These are phyloP conservation scores for Mormoops blainvillei DNA, from an alignment of 2,113 vertebrate genomes.

Conservation along the genomic window DNA sequence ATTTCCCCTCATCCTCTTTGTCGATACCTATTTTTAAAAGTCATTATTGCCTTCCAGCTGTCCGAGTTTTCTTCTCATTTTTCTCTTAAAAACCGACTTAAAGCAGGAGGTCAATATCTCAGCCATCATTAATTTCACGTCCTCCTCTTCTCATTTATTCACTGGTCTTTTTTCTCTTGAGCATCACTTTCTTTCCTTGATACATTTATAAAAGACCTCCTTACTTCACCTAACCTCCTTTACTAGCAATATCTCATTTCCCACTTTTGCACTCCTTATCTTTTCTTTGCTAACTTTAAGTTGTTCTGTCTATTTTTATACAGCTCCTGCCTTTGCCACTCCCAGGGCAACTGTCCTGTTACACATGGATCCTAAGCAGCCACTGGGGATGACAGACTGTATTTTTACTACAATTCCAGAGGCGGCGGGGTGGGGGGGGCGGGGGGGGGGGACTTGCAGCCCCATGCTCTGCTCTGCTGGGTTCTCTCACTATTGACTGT, in stretches of 20 bases:
- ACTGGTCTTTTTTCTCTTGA: slow-evolving; percentile 42
- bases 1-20: slow-evolving; percentile 47
- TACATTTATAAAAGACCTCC: slow-evolving; percentile 63
- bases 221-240: slow-evolving; percentile 56
- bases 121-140: slow-evolving; percentile 63
- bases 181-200: slow-evolving; percentile 31
- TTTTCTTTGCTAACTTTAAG: slow-evolving; percentile 55
- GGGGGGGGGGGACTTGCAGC: background rate
- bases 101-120: slow-evolving; percentile 66
- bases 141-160: slow-evolving; percentile 60
- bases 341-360: slow-evolving; percentile 48
- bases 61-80: slow-evolving; percentile 66
- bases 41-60: slow-evolving; percentile 63
- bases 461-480: background rate
- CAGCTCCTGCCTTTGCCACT: slow-evolving; percentile 36
- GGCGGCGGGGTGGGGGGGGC: too few species aligned
- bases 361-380: background rate
- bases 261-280: slow-evolving; percentile 34
- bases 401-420: background rate
- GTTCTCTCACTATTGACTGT: background rate
- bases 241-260: slow-evolving; percentile 61
- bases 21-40: slow-evolving; percentile 67
- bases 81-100: slow-evolving; percentile 65
- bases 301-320: slow-evolving; percentile 58
- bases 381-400: background rate